Evolutionary conservation across 2,888 invertebrate species (phyloP).

Genomic region (Dynastes hyllus): DNA sequence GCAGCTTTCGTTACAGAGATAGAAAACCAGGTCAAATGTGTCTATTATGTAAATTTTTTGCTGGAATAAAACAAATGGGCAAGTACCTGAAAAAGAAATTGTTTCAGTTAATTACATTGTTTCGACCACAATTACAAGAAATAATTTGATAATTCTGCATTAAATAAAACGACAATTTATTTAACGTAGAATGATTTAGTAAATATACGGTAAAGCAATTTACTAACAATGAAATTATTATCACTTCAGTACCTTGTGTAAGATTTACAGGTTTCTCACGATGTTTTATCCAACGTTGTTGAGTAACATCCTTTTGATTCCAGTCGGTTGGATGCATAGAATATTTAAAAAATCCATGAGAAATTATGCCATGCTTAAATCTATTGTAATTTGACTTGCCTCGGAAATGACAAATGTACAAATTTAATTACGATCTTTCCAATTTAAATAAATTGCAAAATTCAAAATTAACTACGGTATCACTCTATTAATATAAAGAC

Average conservation of each 20-base stretch:
- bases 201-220: background rate
- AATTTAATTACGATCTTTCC: background rate
- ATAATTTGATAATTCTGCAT: background rate
- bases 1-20: background rate
- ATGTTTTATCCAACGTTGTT: slow-evolving; percentile 10
- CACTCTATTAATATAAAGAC: no score
- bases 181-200: background rate
- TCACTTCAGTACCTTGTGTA: background rate
- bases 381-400: background rate
- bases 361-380: background rate
- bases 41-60: background rate
- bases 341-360: background rate
- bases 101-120: slow-evolving; percentile 3
- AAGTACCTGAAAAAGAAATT: background rate
- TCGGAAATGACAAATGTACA: background rate
- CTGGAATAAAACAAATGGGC: background rate
- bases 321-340: background rate
- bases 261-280: background rate
- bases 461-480: background rate
- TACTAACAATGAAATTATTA: background rate
- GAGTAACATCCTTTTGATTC: slow-evolving; percentile 6
- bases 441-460: background rate
- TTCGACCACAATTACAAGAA: background rate
- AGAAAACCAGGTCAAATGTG: background rate
- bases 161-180: slow-evolving; percentile 2